A percentile compares a stretch with the other conserved stretches of the same genome.
Evolutionary conservation across 2,888 invertebrate genomes (phyloP).

Genomic region (Margaritifera margaritifera): DNA sequence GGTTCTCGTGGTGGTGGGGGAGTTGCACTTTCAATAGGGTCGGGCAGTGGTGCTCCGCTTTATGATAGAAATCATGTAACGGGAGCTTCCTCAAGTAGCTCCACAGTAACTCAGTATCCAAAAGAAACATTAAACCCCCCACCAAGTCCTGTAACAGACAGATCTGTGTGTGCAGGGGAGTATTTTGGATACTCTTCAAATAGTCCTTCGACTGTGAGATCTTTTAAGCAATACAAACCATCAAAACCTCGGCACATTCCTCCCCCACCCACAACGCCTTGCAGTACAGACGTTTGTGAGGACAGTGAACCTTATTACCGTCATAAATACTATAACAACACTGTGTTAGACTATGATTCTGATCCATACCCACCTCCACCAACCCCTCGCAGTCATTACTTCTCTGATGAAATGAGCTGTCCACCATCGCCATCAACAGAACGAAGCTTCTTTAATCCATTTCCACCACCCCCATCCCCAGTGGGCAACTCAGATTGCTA

Average conservation of each 20-base stretch:
- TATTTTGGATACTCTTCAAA: constrained; percentile 62
- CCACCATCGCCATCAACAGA: constrained; percentile 79
- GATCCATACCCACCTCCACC: constrained; percentile 85
- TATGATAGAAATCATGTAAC: constrained; percentile 81
- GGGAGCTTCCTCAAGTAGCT: constrained; percentile 80
- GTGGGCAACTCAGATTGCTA: constrained; percentile 70
- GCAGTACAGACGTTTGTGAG: constrained; percentile 94
- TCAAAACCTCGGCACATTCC: constrained; percentile 78
- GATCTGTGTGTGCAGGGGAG: constrained; percentile 68
- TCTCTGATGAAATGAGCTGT: constrained; percentile 77
- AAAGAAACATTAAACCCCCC: constrained; percentile 91
- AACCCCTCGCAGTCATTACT: constrained; percentile 84
- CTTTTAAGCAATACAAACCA: constrained; percentile 79
- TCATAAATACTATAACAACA: constrained; percentile 52
- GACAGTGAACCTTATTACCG: constrained; percentile 72
- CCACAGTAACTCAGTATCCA: constrained; percentile 78
- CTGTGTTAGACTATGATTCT: constrained; percentile 75
- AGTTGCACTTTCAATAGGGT: constrained; percentile 53
- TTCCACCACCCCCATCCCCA: constrained; percentile 91
- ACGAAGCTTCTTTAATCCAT: constrained; percentile 85
- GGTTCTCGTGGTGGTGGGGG: no score
- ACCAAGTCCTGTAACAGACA: constrained; percentile 85
- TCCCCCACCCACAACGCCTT: constrained; percentile 91
- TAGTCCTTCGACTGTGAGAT: constrained; percentile 66
- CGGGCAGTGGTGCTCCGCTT: constrained; percentile 53